phyloP scores from a whole-genome alignment of 92 coral and sea anemone species.

The Meandrina meandrites region DNA sequence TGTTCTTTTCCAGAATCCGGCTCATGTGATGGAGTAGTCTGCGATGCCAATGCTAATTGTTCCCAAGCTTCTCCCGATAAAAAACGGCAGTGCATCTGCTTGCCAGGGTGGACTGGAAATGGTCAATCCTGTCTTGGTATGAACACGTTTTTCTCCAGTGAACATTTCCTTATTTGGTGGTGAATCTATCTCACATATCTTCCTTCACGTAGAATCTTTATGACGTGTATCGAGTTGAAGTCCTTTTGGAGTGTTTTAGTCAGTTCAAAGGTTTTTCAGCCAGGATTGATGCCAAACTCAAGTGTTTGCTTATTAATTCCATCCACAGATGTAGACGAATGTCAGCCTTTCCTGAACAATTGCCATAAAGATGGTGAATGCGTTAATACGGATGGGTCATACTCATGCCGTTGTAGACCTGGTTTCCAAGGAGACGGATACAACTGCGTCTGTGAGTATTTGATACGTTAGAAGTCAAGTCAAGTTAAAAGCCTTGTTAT shows the following conservation, averaged over 20 bases:
- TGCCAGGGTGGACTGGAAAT: conserved; percentile 74
- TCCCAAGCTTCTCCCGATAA: conserved; percentile 20
- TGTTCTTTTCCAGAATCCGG: conserved; percentile 34
- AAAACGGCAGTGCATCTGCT: conserved; percentile 64
- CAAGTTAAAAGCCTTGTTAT: background rate
- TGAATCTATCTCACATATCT: background rate
- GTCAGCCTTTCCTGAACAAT: conserved; percentile 44
- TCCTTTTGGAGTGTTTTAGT: background rate
- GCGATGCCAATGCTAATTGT: conserved; percentile 71
- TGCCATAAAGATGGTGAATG: conserved; percentile 73
- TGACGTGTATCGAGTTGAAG: background rate
- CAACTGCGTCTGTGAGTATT: conserved; percentile 65
- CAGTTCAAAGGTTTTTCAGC: background rate
- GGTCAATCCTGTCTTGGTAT: conserved; percentile 74
- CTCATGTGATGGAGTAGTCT: conserved; percentile 50
- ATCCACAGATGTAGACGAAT: conserved; percentile 37
- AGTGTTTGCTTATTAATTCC: background rate
- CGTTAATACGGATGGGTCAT: conserved; percentile 77
- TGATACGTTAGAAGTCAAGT: background rate
- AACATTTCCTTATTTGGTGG: background rate
- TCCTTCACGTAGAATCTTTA: background rate
- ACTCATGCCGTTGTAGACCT: conserved; percentile 65
- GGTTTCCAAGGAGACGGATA: conserved; percentile 76
- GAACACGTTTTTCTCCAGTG: background rate
- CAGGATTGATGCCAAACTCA: background rate